A percentile compares a stretch with the other conserved stretches of the same genome.
phyloP scores from a whole-genome alignment of 2,113 vertebrate genomes.

The Cairina moschata region DNA sequence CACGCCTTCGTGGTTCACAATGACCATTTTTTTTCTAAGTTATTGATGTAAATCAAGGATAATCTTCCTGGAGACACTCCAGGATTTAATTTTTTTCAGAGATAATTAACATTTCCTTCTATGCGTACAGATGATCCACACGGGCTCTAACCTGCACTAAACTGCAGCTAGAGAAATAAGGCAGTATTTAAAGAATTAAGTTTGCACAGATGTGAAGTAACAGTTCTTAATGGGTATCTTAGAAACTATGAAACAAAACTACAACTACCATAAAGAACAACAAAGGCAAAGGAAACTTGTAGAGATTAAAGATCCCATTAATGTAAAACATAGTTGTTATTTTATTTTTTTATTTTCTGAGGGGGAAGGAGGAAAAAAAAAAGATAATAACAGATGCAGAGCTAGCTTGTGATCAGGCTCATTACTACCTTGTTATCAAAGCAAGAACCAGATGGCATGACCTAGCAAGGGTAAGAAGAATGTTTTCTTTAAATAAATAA shows the following conservation, averaged over 20 bases:
- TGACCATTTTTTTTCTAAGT: background rate
- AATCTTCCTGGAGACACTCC: conserved; percentile 48
- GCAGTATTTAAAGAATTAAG: conserved; percentile 66
- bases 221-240: conserved; percentile 22
- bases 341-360: conserved; percentile 58
- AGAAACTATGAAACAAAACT: conserved; percentile 21
- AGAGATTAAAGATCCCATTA: conserved; percentile 49
- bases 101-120: conserved; percentile 29
- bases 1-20: background rate
- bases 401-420: conserved; percentile 82
- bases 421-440: conserved; percentile 81
- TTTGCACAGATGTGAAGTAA: conserved; percentile 56
- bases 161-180: conserved; percentile 56
- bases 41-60: conserved; percentile 57
- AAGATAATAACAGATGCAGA: conserved; percentile 69
- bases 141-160: background rate
- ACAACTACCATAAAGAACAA: background rate
- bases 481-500: conserved; percentile 57
- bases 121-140: conserved; percentile 23
- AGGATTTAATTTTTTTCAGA: conserved; percentile 53
- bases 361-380: conserved; percentile 23
- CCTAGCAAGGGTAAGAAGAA: conserved; percentile 79
- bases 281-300: background rate
- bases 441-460: conserved; percentile 83
- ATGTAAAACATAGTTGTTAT: background rate